Conservation (phyloP, 2,113 vertebrate species). For the Tiliqua scincoides region DNA sequence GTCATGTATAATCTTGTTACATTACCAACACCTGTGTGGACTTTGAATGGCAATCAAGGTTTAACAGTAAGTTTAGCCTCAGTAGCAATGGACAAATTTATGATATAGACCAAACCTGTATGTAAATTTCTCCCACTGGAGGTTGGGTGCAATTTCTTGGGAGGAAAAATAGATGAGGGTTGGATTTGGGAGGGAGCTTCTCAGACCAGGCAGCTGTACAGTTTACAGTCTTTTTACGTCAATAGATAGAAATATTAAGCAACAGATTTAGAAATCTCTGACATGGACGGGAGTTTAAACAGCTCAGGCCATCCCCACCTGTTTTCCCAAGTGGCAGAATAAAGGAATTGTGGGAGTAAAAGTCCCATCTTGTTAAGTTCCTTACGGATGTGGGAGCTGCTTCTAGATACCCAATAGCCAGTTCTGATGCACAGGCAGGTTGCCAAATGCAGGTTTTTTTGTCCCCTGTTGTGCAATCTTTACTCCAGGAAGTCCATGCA, state of each 20-base stretch:
- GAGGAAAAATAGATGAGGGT: background rate
- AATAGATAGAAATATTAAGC: background rate
- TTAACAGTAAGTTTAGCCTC: conserved; percentile 33
- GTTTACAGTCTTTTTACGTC: background rate
- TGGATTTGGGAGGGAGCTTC: background rate
- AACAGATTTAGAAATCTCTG: background rate
- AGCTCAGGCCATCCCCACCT: background rate
- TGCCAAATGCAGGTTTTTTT: background rate
- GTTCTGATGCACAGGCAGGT: background rate
- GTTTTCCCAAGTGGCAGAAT: background rate
- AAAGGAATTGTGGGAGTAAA: background rate
- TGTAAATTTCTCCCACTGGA: background rate
- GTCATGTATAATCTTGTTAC: too few relatives aligned
- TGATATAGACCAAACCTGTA: background rate
- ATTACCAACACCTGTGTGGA: too few relatives aligned
- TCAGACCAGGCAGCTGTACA: background rate
- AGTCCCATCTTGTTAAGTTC: background rate
- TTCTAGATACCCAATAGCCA: background rate
- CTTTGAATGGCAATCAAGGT: too few relatives aligned
- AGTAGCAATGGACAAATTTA: conserved; percentile 59
- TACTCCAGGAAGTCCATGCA: background rate
- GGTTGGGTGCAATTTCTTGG: background rate
- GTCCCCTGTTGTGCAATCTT: background rate
- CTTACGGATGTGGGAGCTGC: background rate
- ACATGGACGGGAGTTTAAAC: background rate